Evolutionary conservation across 2,888 invertebrate species (phyloP).

Genomic region (Caenorhabditis angaria): DNA sequence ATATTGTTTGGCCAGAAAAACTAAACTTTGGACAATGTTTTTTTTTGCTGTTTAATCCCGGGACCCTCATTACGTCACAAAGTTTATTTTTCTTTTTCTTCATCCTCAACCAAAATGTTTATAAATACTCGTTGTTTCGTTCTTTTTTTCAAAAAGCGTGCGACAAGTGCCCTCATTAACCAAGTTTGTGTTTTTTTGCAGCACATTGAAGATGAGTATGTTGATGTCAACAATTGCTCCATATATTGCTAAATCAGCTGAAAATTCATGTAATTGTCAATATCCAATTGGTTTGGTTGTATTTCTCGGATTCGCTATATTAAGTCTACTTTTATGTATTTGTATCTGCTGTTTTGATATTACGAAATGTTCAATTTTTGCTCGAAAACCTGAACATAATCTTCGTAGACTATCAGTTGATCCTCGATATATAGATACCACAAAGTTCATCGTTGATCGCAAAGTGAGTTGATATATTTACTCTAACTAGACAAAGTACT

Average conservation of each 20-base stretch:
- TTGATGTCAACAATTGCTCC: conserved; percentile 27
- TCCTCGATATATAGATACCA: conserved; percentile 43
- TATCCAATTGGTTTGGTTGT: conserved; percentile 53
- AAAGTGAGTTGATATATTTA: conserved; percentile 21
- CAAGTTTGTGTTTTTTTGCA: too few species aligned
- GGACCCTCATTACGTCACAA: too few species aligned
- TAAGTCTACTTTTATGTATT: conserved; percentile 43
- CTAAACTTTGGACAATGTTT: too few species aligned
- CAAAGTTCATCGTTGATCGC: conserved; percentile 44
- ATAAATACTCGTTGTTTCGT: too few species aligned
- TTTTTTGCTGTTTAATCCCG: too few species aligned
- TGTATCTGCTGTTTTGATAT: conserved; percentile 52
- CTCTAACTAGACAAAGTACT: neutral
- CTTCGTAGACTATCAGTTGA: conserved; percentile 33
- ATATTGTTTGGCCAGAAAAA: too few species aligned
- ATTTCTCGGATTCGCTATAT: conserved; percentile 47
- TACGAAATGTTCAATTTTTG: conserved; percentile 18
- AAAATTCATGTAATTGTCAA: conserved; percentile 45
- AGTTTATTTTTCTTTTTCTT: too few species aligned
- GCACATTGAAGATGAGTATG: conserved; percentile 9
- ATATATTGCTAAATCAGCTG: conserved; percentile 22
- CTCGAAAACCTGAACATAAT: conserved; percentile 8
- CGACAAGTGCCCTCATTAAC: too few species aligned
- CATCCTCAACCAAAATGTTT: too few species aligned
- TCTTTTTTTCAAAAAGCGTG: too few species aligned